These are phyloP conservation scores for Platycheirus albimanus DNA, from an alignment of 2,888 invertebrate genomes.

Conservation along the genomic window DNA sequence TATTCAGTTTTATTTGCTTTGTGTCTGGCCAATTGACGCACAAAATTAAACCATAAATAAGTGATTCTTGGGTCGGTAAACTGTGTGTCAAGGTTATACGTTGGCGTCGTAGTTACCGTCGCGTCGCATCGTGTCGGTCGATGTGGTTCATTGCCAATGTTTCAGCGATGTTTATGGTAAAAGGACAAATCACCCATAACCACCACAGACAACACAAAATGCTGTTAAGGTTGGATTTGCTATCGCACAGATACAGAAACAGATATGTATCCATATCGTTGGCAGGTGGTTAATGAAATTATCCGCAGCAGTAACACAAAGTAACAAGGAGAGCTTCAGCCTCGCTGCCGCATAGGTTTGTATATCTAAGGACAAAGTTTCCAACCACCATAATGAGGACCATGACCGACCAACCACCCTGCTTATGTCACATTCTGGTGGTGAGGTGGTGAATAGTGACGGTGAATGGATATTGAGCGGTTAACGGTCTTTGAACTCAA, in stretches of 20 bases:
- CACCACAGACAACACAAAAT: slow-evolving; percentile 14
- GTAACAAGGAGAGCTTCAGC: slow-evolving; percentile 1
- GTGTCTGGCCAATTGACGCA: slow-evolving; percentile 50
- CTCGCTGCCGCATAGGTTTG: no score
- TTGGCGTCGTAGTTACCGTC: no score
- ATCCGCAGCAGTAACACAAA: slow-evolving; percentile 38
- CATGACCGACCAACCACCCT: neutral
- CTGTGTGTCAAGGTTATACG: slow-evolving; percentile 68
- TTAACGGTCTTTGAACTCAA: slow-evolving; percentile 53
- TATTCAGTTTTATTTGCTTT: slow-evolving; percentile 27
- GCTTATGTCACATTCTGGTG: neutral
- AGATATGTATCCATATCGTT: no score
- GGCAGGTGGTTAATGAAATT: slow-evolving; percentile 49
- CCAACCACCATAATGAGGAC: slow-evolving; percentile 1
- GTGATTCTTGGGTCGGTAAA: slow-evolving; percentile 54
- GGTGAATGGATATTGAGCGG: neutral
- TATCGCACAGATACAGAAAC: no score
- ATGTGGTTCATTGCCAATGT: slow-evolving; percentile 15
- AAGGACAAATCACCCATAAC: slow-evolving; percentile 1
- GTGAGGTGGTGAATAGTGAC: no score
- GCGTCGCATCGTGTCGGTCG: no score
- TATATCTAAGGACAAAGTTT: slow-evolving; percentile 24
- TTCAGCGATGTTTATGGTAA: neutral
- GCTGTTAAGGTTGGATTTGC: neutral
- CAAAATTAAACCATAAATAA: slow-evolving; percentile 36